A percentile compares a stretch with the other conserved stretches of the same genome.
Conservation (phyloP, 1,140 invertebrate genomes). For the Drosophila tropicalis region DNA sequence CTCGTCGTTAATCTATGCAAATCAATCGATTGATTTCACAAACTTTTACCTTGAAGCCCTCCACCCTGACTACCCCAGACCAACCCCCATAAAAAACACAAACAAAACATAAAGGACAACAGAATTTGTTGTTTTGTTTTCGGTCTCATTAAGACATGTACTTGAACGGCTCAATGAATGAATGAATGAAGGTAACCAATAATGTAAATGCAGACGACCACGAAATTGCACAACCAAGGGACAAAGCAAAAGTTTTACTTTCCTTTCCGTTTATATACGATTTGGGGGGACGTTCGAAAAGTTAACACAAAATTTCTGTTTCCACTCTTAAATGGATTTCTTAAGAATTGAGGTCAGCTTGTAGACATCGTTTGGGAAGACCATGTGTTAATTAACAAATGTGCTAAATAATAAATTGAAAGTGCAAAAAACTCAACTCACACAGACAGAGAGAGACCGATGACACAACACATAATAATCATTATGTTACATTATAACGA, state of each 20-base stretch:
- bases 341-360: constrained; percentile 17
- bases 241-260: not conserved
- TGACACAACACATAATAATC: constrained; percentile 21
- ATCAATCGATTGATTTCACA: constrained; percentile 68
- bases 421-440: constrained; percentile 27
- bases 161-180: constrained; percentile 36
- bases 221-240: not conserved
- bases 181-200: constrained; percentile 25
- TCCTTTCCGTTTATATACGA: not conserved
- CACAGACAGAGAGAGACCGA: constrained; percentile 9
- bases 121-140: constrained; percentile 52
- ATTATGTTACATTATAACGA: constrained; percentile 17
- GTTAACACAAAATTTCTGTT: not conserved
- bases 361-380: constrained; percentile 15
- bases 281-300: constrained; percentile 9
- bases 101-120: constrained; percentile 56
- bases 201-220: constrained; percentile 8
- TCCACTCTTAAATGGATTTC: constrained; percentile 10
- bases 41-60: constrained; percentile 51
- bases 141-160: constrained; percentile 54
- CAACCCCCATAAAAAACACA: constrained; percentile 15
- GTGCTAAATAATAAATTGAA: constrained; percentile 53
- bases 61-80: not conserved
- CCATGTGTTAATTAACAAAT: constrained; percentile 50
- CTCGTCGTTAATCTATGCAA: constrained; percentile 19